Percentiles rank a stretch among this genome's conserved stretches.
phyloP scores from a whole-genome alignment of 2,797 vertebrate species.

The Scleropages formosus region DNA sequence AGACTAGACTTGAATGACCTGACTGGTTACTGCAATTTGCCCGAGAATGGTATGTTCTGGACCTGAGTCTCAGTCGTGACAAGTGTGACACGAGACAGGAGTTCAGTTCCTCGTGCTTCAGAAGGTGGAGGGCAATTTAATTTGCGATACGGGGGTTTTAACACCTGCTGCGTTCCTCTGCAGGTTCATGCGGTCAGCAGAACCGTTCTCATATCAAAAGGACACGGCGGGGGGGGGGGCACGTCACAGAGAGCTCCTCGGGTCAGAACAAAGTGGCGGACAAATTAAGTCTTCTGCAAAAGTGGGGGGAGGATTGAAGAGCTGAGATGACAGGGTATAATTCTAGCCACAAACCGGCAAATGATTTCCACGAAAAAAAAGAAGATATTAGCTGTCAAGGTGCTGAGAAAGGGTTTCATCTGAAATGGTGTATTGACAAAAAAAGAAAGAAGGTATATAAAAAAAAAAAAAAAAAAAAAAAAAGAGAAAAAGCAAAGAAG shows the following conservation, averaged over 20 bases:
- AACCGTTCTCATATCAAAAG: too few species aligned
- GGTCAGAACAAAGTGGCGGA: too few species aligned
- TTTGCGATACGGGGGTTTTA: not conserved
- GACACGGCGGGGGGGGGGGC: too few species aligned
- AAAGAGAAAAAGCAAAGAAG: slow-evolving; percentile 29
- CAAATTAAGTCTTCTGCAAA: too few species aligned
- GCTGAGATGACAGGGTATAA: slow-evolving; percentile 17
- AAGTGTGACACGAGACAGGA: not conserved
- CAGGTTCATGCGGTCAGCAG: not conserved
- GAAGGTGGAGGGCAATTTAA: not conserved
- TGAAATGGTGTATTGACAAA: slow-evolving; percentile 20
- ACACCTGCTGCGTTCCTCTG: slow-evolving; percentile 24
- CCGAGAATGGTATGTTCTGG: too few species aligned
- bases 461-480: slow-evolving; percentile 44
- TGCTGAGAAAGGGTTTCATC: slow-evolving; percentile 14
- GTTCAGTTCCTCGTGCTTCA: not conserved
- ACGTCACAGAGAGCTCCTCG: too few species aligned
- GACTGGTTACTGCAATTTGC: too few species aligned
- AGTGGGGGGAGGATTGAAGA: not conserved
- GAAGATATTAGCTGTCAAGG: slow-evolving; percentile 15
- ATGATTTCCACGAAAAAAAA: slow-evolving; percentile 3
- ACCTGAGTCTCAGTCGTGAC: not conserved
- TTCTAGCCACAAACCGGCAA: not conserved
- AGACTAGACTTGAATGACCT: not conserved
- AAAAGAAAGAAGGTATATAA: slow-evolving; percentile 46